A percentile compares a stretch with the other conserved stretches of the same genome.
Conservation (phyloP, 2,888 invertebrate species). For the Ornithoptera alexandrae region DNA sequence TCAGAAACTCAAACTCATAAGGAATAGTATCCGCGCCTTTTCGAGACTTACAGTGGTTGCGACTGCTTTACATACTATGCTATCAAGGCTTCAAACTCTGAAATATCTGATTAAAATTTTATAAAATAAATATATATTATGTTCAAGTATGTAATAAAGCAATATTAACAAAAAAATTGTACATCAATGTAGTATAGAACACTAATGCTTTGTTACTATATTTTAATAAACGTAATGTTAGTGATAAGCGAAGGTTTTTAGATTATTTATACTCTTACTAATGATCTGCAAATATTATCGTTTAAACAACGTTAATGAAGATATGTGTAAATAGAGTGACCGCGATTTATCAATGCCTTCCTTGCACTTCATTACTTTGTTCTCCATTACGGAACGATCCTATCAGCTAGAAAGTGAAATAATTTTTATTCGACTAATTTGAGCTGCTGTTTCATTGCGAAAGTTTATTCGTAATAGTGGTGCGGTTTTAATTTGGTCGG, state of each 20-base stretch:
- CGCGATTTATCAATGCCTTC: conserved; percentile 28
- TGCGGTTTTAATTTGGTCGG: conserved; percentile 63
- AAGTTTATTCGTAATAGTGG: conserved; percentile 47
- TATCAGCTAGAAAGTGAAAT: conserved; percentile 66
- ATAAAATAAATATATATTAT: too few relatives aligned
- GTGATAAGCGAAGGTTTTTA: background rate
- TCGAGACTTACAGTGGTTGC: too few relatives aligned
- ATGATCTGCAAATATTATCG: background rate
- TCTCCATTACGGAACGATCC: conserved; percentile 43
- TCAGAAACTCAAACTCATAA: too few relatives aligned
- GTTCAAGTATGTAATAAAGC: too few relatives aligned
- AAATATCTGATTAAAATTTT: too few relatives aligned
- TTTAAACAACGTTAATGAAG: conserved; percentile 10
- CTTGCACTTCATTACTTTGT: conserved; percentile 34
- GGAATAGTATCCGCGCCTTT: too few relatives aligned
- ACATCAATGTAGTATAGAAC: background rate
- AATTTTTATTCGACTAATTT: conserved; percentile 48
- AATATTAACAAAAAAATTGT: too few relatives aligned
- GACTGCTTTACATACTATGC: too few relatives aligned
- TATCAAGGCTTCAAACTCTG: too few relatives aligned
- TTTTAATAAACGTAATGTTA: background rate
- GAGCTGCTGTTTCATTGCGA: conserved; percentile 42
- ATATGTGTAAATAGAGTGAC: conserved; percentile 17
- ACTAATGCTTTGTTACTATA: background rate
- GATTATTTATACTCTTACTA: background rate